Conservation (phyloP, 2,113 vertebrate genomes). For the Tursiops truncatus region DNA sequence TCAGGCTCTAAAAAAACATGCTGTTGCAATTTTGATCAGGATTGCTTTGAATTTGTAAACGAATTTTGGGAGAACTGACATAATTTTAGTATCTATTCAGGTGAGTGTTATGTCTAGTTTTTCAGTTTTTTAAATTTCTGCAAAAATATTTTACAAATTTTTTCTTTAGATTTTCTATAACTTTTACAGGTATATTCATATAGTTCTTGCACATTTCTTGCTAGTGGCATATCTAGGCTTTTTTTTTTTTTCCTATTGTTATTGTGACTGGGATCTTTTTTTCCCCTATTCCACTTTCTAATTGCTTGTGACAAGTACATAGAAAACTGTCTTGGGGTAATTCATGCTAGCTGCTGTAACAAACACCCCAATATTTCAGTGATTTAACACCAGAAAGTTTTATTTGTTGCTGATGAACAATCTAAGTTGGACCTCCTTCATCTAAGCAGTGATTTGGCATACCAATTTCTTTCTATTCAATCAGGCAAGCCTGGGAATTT, state of each 20-base stretch:
- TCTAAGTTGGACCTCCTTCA: too few species aligned
- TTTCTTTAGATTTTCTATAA: not conserved
- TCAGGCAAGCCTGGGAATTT: accelerated
- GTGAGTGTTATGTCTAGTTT: not conserved
- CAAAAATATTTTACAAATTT: not conserved
- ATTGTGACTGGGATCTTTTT: not conserved
- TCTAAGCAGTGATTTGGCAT: not conserved
- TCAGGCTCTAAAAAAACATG: not conserved
- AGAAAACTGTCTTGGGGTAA: not conserved
- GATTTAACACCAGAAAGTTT: not conserved
- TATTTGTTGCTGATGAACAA: not conserved
- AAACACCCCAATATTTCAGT: not conserved
- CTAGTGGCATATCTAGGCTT: not conserved
- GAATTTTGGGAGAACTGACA: not conserved
- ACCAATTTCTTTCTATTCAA: not conserved
- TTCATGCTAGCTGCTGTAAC: not conserved
- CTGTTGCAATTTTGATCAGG: not conserved
- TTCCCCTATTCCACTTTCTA: not conserved
- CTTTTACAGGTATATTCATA: not conserved
- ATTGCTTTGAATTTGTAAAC: not conserved
- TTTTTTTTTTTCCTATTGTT: not conserved
- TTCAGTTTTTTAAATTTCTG: not conserved
- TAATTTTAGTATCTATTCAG: not conserved
- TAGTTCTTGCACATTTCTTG: not conserved
- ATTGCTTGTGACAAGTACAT: not conserved